Percentiles rank a stretch among this genome's conserved stretches.
phyloP scores from a whole-genome alignment of 2,888 invertebrate genomes.

The Eustalomyia histrio region DNA sequence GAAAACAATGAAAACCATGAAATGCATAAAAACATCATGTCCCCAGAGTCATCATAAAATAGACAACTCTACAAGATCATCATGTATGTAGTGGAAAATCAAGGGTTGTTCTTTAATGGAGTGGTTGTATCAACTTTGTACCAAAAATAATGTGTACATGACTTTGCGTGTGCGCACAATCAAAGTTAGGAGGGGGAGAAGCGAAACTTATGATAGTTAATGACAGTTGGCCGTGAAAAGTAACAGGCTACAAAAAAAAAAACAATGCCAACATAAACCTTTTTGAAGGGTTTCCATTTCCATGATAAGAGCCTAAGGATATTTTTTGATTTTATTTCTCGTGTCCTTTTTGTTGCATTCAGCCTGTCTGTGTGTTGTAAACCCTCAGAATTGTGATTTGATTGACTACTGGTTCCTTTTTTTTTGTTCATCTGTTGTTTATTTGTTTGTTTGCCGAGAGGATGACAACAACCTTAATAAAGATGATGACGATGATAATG shows the following conservation, averaged over 20 bases:
- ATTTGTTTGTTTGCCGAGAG: constrained; percentile 39
- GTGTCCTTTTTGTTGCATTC: constrained; percentile 27
- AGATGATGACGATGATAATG: constrained; percentile 48
- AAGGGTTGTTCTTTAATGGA: constrained; percentile 50
- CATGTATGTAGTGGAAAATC: not conserved
- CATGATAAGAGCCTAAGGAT: constrained; percentile 46
- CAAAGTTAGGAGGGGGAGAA: constrained; percentile 12
- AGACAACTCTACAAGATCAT: constrained; percentile 14
- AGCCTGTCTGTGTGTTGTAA: constrained; percentile 63
- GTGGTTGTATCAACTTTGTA: not conserved
- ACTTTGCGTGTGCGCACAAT: constrained; percentile 57
- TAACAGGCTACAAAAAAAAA: constrained; percentile 31
- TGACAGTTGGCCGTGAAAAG: constrained; percentile 65
- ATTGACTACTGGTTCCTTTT: constrained; percentile 74
- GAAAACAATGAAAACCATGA: constrained; percentile 36
- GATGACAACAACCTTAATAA: constrained; percentile 61
- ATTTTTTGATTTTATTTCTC: constrained; percentile 39
- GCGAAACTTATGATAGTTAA: constrained; percentile 37
- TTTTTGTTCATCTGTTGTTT: constrained; percentile 49
- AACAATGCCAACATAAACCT: constrained; percentile 27
- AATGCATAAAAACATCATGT: constrained; percentile 34
- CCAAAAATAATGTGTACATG: constrained; percentile 38
- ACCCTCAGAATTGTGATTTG: constrained; percentile 77
- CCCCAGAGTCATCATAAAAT: constrained; percentile 49
- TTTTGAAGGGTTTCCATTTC: constrained; percentile 36